Evolutionary conservation across 2,113 vertebrate genomes (phyloP).

Genomic region (Willisornis vidua): DNA sequence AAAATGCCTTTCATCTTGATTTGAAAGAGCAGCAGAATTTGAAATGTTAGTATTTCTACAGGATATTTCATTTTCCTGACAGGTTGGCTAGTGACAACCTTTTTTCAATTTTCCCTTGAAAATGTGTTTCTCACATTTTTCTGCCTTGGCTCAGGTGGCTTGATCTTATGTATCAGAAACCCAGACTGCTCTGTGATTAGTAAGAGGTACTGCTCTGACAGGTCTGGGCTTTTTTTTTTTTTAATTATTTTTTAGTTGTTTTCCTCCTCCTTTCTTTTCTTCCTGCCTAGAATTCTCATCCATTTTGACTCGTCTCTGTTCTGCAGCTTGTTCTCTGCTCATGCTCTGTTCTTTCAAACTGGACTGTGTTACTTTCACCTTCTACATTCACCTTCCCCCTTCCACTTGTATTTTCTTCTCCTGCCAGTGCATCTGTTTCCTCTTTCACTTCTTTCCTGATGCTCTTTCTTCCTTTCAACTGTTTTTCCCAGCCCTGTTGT

Average conservation of each 20-base stretch:
- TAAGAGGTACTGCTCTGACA: neutral
- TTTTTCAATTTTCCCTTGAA: neutral
- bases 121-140: neutral
- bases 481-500: conserved; percentile 5
- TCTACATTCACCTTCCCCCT: neutral
- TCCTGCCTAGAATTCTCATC: neutral
- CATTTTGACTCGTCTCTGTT: neutral
- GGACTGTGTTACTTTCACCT: neutral
- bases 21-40: neutral
- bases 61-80: neutral
- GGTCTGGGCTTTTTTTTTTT: neutral
- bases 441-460: conserved; percentile 17
- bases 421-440: conserved; percentile 45
- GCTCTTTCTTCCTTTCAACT: neutral
- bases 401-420: neutral
- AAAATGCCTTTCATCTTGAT: neutral
- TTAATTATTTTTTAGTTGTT: too few relatives aligned
- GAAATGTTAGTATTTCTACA: neutral
- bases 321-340: neutral
- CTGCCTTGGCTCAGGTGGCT: neutral
- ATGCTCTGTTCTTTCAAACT: neutral
- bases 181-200: neutral
- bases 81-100: neutral
- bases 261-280: neutral
- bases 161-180: neutral